Evolutionary conservation across 2,888 invertebrate species (phyloP).

Genomic region (Eupithecia insigniata): DNA sequence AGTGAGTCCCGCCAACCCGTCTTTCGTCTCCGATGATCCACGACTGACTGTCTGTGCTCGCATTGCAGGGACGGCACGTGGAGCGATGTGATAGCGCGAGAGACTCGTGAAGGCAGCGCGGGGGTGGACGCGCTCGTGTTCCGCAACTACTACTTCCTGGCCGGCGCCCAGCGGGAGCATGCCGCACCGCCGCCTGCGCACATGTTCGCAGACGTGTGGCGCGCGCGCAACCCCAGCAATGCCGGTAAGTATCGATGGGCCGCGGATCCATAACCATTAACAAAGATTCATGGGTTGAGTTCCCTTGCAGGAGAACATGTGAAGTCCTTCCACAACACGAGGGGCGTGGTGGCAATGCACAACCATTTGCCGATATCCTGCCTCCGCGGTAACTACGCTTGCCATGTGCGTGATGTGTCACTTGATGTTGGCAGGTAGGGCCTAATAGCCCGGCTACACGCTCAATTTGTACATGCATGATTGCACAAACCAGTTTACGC

Average conservation of each 20-base stretch:
- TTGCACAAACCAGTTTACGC: no score
- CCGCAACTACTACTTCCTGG: conserved; percentile 34
- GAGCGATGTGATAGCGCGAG: background rate
- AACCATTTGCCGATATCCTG: conserved; percentile 37
- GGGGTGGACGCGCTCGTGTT: conserved; percentile 34
- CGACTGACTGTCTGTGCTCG: background rate
- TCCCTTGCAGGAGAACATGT: conserved; percentile 23
- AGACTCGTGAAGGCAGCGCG: background rate
- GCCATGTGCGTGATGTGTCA: background rate
- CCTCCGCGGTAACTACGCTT: background rate
- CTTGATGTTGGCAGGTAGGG: conserved; percentile 8
- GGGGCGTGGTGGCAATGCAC: conserved; percentile 35
- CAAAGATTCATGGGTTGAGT: background rate
- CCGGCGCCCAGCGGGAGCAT: conserved; percentile 26
- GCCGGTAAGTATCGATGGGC: conserved; percentile 2
- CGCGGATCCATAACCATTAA: background rate
- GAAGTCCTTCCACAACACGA: conserved; percentile 39
- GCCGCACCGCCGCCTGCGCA: conserved; percentile 31
- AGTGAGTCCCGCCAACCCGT: background rate
- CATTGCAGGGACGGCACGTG: background rate
- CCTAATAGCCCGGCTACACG: no score
- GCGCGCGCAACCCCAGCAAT: conserved; percentile 22
- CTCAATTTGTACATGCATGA: no score
- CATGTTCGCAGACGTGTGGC: conserved; percentile 36
- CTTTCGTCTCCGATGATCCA: background rate